These are phyloP conservation scores for Pseudolaguvia tuberculata DNA, from an alignment of 2,113 vertebrate genomes.

Conservation along the genomic window DNA sequence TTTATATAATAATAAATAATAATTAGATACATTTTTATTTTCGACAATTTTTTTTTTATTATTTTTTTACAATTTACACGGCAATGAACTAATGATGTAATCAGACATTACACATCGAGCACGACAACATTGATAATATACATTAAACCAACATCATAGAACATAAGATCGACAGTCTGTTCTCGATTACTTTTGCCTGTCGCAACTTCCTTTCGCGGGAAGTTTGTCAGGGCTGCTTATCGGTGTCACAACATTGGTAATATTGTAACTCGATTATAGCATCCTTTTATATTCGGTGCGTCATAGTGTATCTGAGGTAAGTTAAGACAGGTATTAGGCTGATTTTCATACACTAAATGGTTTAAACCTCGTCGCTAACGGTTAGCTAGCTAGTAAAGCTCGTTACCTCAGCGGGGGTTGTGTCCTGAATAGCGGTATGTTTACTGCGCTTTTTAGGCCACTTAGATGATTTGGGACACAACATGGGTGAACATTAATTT, in stretches of 20 bases:
- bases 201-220: slow-evolving; percentile 46
- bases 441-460: neutral
- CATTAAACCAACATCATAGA: too few relatives aligned
- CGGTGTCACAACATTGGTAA: neutral
- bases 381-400: neutral
- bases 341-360: neutral
- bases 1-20: too few relatives aligned
- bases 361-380: neutral
- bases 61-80: neutral
- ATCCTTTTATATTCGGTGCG: neutral
- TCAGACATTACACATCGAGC: slow-evolving; percentile 18
- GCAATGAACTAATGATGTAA: neutral
- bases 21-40: too few relatives aligned
- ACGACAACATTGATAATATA: neutral
- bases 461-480: neutral
- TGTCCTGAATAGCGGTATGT: neutral
- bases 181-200: slow-evolving; percentile 40
- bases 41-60: too few relatives aligned
- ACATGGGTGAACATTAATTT: neutral
- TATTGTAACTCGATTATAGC: neutral
- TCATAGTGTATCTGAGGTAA: neutral
- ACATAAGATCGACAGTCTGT: neutral
- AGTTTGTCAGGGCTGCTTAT: slow-evolving; percentile 1
- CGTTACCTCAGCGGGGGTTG: neutral
- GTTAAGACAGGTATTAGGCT: neutral